Percentiles rank a stretch among this genome's conserved stretches.
phyloP scores from a whole-genome alignment of 2,888 invertebrate species.

The Tetramorium bicarinatum region DNA sequence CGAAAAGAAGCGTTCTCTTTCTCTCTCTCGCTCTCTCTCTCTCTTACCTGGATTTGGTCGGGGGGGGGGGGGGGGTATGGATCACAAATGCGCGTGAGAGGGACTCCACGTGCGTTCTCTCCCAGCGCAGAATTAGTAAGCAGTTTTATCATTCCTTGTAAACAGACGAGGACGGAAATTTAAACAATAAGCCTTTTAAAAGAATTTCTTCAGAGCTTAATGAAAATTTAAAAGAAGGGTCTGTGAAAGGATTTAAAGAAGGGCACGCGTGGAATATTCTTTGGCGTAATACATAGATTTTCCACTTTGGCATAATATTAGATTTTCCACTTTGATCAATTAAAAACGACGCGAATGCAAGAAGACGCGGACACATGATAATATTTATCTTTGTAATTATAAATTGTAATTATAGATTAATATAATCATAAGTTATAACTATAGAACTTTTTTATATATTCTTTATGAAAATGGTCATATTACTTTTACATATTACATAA shows the following conservation, averaged over 20 bases:
- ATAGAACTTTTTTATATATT: not conserved
- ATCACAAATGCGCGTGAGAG: constrained; percentile 39
- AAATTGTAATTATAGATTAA: not conserved
- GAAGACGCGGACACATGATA: not conserved
- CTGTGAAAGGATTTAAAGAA: not conserved
- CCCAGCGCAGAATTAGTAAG: constrained; percentile 17
- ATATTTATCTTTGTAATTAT: not conserved
- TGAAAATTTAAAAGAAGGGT: constrained; percentile 25
- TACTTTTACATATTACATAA: not conserved
- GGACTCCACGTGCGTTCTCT: constrained; percentile 9
- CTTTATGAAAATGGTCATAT: not conserved
- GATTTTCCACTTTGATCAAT: not conserved
- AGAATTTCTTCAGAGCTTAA: constrained; percentile 19
- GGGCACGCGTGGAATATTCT: not conserved
- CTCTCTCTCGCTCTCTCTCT: not conserved
- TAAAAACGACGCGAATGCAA: not conserved
- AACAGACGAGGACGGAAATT: constrained; percentile 20
- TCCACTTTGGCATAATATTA: too few relatives aligned
- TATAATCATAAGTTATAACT: too few relatives aligned
- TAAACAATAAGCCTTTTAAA: constrained; percentile 27
- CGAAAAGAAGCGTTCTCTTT: constrained; percentile 26
- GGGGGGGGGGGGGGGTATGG: not conserved
- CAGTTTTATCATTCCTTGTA: constrained; percentile 28
- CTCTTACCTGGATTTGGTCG: not conserved
- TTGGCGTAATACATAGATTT: not conserved